Conservation (phyloP, 1,140 invertebrate species). For the Cheumatopsyche charites region DNA sequence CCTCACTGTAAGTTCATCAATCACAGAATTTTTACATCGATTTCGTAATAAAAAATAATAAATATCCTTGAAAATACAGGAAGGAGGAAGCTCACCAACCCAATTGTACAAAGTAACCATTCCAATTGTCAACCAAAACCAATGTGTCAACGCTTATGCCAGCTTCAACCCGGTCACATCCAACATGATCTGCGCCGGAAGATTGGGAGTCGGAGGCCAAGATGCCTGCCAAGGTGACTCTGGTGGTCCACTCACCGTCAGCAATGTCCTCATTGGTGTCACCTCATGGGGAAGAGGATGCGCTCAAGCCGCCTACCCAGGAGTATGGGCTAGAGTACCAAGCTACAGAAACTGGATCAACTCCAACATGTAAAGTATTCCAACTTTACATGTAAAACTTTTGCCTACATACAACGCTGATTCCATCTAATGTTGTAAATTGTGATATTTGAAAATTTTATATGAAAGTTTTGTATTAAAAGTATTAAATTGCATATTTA, state of each 20-base stretch:
- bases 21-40: no score
- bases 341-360: constrained; percentile 54
- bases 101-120: constrained; percentile 54
- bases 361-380: constrained; percentile 34
- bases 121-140: constrained; percentile 50
- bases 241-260: constrained; percentile 52
- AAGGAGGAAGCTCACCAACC: constrained; percentile 45
- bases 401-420: no score
- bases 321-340: constrained; percentile 66
- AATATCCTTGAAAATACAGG: constrained; percentile 31
- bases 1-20: constrained; percentile 28
- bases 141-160: constrained; percentile 51
- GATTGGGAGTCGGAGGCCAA: constrained; percentile 46
- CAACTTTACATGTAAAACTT: constrained; percentile 9
- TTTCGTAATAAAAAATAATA: no score
- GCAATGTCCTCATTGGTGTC: constrained; percentile 53
- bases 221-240: constrained; percentile 52
- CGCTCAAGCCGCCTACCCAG: constrained; percentile 60
- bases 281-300: constrained; percentile 62
- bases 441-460: background rate
- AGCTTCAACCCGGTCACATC: constrained; percentile 50
- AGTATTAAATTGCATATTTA: no score
- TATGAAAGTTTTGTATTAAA: no score
- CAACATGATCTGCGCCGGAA: constrained; percentile 64
- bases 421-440: background rate